Evolutionary conservation across 2,113 vertebrate species (phyloP).

Genomic region (Syrrhaptes paradoxus): DNA sequence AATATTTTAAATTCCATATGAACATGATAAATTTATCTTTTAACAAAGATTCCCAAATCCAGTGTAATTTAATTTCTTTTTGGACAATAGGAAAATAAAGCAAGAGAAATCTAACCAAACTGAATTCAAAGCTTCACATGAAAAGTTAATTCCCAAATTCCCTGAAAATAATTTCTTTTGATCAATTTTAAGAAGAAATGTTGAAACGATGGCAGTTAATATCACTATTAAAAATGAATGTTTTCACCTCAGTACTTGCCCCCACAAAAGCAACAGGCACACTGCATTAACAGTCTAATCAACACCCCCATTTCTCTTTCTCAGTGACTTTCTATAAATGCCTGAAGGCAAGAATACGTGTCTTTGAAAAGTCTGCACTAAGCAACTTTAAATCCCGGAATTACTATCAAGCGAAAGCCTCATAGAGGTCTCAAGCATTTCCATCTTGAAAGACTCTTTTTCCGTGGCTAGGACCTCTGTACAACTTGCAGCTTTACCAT

Average conservation of each 20-base stretch:
- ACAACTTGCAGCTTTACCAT: background rate
- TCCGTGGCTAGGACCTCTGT: accelerated
- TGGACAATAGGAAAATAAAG: background rate
- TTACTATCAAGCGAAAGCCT: background rate
- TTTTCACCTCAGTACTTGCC: background rate
- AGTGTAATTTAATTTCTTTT: background rate
- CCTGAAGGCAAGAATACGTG: background rate
- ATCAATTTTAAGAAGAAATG: background rate
- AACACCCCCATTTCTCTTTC: background rate
- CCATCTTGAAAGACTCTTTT: background rate
- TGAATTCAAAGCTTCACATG: background rate
- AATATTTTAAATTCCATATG: background rate
- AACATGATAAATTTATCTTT: background rate
- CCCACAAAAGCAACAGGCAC: background rate
- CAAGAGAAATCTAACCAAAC: background rate
- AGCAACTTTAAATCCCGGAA: background rate
- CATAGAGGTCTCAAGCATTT: background rate
- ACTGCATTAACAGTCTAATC: background rate
- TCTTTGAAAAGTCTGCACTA: background rate
- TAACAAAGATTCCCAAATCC: background rate
- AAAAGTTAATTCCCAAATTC: background rate
- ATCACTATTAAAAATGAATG: background rate
- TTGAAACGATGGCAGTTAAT: background rate
- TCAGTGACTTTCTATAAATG: background rate
- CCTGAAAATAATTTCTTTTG: background rate